Evolutionary conservation across 2,888 invertebrate genomes (phyloP), one percentile per base, ranked within the genome.

Genomic region (Macrosoma leucophasiata): DNA sequence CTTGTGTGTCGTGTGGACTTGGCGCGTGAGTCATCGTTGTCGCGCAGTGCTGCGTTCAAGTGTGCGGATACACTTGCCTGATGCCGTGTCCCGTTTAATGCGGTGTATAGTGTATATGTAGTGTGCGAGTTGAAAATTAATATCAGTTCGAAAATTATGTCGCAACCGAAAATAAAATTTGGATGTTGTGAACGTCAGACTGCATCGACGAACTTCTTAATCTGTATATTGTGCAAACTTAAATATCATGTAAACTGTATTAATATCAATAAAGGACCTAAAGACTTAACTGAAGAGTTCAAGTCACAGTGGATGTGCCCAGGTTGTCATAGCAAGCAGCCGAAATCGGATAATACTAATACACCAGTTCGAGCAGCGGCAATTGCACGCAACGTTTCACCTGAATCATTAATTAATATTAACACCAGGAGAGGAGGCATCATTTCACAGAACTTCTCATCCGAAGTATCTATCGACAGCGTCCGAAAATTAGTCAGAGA

Each of bases 21-120:
- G n/a, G n/a, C n/a, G 24, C 18, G 14, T 27, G 27, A 27, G 27
- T 27, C 27, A 27, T 27, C 27, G 12, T 27, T 18, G 12, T 6
- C 12, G 27, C n/a, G 24, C 24, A 13, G 19, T 30, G 30, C 30
- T 30, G 22, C 30, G 23, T 30, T 30, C 8, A 17, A 11, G n/a
- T 12, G 22, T 12, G 18, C 18, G 10, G 18, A 13, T 17, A n/a
- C 11, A 18, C 27, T 27, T 27, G 27, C 27, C 12, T 9, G 12
- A 11, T n/a, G 6, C 18, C 18, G 27, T 18, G 27, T 18, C 8
- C 10, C 18, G 27, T 18, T 27, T 18, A 9, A 12, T 18, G 7
- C 12, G n/a, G n/a, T 17, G 9, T 17, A 8, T 17, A 11, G 15
- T 4, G 17, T 10, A 11, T 18, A 17, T 17, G 17, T 27, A 25